These are phyloP conservation scores for Danio choprae DNA, from an alignment of 2,797 vertebrate genomes.

Conservation along the genomic window DNA sequence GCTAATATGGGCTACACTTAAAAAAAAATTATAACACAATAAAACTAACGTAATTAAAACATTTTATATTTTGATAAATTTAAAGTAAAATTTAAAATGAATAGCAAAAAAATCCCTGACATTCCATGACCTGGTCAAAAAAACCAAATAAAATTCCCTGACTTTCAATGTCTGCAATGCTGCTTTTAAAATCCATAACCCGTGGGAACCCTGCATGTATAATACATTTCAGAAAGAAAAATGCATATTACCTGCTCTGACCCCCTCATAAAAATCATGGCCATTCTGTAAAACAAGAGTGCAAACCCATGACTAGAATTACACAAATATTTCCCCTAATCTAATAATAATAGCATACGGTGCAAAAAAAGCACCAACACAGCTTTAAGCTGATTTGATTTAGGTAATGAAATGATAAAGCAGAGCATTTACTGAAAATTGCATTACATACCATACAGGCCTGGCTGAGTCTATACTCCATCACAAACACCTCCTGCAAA, in stretches of 20 bases:
- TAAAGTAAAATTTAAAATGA: too few species aligned
- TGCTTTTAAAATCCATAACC: too few species aligned
- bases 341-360: not conserved
- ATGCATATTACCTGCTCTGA: constrained; percentile 81
- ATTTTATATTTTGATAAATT: too few species aligned
- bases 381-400: not conserved
- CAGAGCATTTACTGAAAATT: not conserved
- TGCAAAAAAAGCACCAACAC: not conserved
- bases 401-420: not conserved
- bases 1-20: too few species aligned
- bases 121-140: too few species aligned
- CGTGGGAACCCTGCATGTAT: too few species aligned
- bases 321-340: constrained; percentile 34
- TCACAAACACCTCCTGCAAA: constrained; percentile 87
- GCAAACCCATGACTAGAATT: constrained; percentile 35
- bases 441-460: constrained; percentile 86
- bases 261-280: constrained; percentile 86
- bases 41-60: too few species aligned
- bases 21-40: too few species aligned
- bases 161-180: too few species aligned
- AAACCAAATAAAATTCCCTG: too few species aligned
- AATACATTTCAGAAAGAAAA: not conserved
- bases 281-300: constrained; percentile 76
- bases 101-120: too few species aligned
- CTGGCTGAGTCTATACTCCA: constrained; percentile 94